phyloP scores from a whole-genome alignment of 2,113 vertebrate species.

The Amazona vittata region DNA sequence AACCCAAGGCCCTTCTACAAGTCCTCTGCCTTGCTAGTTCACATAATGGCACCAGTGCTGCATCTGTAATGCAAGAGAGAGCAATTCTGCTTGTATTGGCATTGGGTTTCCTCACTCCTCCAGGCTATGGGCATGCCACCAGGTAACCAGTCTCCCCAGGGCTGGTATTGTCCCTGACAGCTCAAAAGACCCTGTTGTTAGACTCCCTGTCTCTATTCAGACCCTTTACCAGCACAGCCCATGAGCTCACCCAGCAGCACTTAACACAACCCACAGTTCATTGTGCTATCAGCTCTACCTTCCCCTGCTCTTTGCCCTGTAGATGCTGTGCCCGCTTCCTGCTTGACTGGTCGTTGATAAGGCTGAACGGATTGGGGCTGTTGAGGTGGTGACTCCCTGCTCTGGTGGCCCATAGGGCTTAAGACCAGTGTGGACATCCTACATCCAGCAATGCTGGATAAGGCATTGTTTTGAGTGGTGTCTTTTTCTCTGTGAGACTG shows the following conservation, averaged over 20 bases:
- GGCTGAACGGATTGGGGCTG: background rate
- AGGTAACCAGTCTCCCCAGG: background rate
- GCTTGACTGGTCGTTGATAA: background rate
- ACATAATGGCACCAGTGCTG: rapidly evolving
- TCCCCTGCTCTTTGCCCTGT: background rate
- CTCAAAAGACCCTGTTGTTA: background rate
- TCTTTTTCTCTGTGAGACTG: background rate
- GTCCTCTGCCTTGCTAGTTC: background rate
- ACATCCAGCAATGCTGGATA: background rate
- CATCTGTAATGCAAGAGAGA: background rate
- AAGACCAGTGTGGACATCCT: background rate
- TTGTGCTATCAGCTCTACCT: background rate
- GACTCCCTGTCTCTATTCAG: background rate
- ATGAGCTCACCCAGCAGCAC: background rate
- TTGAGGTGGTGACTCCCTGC: background rate
- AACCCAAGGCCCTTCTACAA: background rate
- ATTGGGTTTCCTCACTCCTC: background rate
- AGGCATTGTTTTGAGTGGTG: background rate
- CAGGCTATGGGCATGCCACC: background rate
- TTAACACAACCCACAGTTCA: background rate
- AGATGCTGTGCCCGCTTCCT: background rate
- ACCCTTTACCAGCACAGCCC: background rate
- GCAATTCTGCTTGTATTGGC: background rate
- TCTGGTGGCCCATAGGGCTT: rapidly evolving
- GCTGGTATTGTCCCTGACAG: background rate